phyloP scores from a whole-genome alignment of 2,888 invertebrate genomes.

The Laothoe populi region DNA sequence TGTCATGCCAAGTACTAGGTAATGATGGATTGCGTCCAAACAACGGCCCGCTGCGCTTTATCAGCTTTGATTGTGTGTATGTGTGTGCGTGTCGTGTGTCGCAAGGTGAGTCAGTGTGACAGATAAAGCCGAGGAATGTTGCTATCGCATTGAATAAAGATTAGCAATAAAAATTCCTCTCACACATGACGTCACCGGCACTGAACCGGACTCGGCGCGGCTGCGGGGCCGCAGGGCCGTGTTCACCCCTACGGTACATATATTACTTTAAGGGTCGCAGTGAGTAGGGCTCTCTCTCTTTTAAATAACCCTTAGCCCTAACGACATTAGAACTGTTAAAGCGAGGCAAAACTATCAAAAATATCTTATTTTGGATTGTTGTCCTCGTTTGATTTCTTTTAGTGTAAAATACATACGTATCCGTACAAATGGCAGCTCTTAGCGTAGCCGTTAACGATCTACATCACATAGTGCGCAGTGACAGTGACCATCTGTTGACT shows the following conservation, averaged over 20 bases:
- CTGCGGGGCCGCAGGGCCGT: not conserved
- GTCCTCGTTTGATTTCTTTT: no score
- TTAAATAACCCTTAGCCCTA: no score
- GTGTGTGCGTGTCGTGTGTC: not conserved
- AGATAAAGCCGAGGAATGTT: conserved; percentile 18
- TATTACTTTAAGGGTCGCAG: not conserved
- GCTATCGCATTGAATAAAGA: conserved; percentile 13
- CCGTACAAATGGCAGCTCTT: no score
- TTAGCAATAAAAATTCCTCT: conserved; percentile 16
- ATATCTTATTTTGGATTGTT: no score
- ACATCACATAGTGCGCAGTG: no score
- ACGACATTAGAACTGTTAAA: no score
- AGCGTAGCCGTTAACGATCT: no score
- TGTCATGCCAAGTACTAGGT: no score
- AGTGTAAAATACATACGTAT: no score
- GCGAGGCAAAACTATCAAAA: no score
- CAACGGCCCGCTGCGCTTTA: not conserved
- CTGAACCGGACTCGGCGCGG: conserved; percentile 12
- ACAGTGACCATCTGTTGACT: no score
- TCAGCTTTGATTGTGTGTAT: not conserved
- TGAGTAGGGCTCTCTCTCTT: not conserved
- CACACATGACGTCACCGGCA: conserved; percentile 15
- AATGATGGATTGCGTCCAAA: not conserved
- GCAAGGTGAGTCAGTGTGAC: conserved; percentile 21
- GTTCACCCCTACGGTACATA: not conserved